These are phyloP conservation scores for Dolichotis patagonum DNA, from an alignment of 2,113 vertebrate species.

Conservation along the genomic window DNA sequence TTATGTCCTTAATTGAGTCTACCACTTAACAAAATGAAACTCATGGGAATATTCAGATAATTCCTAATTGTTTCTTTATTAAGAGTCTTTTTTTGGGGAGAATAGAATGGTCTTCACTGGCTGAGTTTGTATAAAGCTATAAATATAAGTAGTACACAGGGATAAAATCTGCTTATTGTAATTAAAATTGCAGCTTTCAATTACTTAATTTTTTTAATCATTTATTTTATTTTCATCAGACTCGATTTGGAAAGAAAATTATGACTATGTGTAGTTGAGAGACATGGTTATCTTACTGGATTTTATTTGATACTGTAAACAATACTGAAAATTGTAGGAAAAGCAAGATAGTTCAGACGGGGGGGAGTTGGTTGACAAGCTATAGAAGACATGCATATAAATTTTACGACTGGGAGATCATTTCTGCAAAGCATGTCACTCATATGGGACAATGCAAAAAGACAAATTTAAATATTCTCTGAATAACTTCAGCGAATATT, in stretches of 20 bases:
- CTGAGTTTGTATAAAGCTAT: background rate
- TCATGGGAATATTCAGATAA: background rate
- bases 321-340: background rate
- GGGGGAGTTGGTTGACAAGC: background rate
- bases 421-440: conserved; percentile 50
- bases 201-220: background rate
- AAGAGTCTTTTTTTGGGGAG: background rate
- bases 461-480: conserved; percentile 49
- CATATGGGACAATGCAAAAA: conserved; percentile 1
- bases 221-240: conserved; percentile 33
- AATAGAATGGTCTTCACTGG: background rate
- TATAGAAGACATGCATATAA: background rate
- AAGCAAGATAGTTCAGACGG: background rate
- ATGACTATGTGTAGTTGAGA: background rate
- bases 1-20: background rate
- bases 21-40: conserved; percentile 27
- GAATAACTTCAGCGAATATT: conserved; percentile 50
- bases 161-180: conserved; percentile 33
- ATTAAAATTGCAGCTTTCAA: conserved; percentile 43
- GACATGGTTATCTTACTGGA: background rate
- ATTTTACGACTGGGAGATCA: background rate
- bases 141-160: conserved; percentile 13
- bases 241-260: conserved; percentile 41
- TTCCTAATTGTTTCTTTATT: background rate
- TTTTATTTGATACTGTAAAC: background rate